These are phyloP conservation scores for Takifugu flavidus DNA, from an alignment of 2,113 vertebrate species.

Conservation along the genomic window DNA sequence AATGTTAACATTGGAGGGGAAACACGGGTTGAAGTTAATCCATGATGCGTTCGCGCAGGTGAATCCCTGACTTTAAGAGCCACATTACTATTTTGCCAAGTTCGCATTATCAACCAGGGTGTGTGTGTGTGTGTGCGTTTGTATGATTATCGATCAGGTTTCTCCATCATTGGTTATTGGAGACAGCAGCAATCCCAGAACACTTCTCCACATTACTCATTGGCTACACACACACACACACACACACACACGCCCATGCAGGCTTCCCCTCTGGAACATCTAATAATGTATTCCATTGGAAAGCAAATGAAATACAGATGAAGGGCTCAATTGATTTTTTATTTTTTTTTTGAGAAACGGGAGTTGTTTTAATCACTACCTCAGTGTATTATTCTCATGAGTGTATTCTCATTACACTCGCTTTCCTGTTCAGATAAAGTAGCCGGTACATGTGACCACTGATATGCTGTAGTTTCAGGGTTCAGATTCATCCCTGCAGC, in stretches of 20 bases:
- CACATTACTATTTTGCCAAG: too few relatives aligned
- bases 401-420: too few relatives aligned
- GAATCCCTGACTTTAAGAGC: too few relatives aligned
- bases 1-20: too few relatives aligned
- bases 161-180: conserved; percentile 57
- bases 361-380: conserved; percentile 12
- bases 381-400: background rate
- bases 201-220: conserved; percentile 40
- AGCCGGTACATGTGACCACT: background rate
- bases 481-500: background rate
- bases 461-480: too few relatives aligned
- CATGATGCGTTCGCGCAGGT: too few relatives aligned
- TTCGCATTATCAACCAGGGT: background rate
- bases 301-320: conserved; percentile 11
- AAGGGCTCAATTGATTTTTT: background rate
- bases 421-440: background rate
- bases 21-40: too few relatives aligned
- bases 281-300: conserved; percentile 37
- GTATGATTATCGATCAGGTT: conserved; percentile 43
- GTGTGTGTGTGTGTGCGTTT: conserved; percentile 10
- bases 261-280: background rate
- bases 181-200: conserved; percentile 30
- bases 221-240: conserved; percentile 22
- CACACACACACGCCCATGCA: conserved; percentile 5
- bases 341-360: too few relatives aligned